Evolutionary conservation across 2,797 vertebrate genomes (phyloP), one percentile per base, ranked within the genome.

Genomic region (Poeciliopsis turneri): DNA sequence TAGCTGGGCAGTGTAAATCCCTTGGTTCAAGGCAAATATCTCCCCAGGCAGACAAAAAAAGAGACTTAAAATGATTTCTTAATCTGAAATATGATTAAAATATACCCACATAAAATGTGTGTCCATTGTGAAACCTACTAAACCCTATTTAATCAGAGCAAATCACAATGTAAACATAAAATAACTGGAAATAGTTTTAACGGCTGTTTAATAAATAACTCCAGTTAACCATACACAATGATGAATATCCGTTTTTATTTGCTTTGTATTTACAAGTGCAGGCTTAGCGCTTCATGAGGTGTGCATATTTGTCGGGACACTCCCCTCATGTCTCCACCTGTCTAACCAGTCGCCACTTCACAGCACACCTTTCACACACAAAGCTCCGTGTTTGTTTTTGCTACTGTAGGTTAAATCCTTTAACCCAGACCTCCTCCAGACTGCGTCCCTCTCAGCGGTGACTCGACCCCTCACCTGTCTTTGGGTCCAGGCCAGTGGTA

Each of bases 401-500:
- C 87, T 85, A 82, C 86, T 86, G 82, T 82, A 70, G 78, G 82
- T 82, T 89, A 86, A 85, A 78, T 89, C 84, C 88, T 86, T 88
- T 87, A 87, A 82, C 84, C 86, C 74, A 77, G 82, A 88, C 73
- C 88, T 91, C 80, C 75, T n/a, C 80, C 87, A 81, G 90, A 78
- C 87, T 72, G 36, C 2, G 30, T 76, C 73, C 72, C 49, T 78
- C 73, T 83, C 75, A 53, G 82, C 20, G 47, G 76, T 84, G 89
- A 89, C 84, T 84, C 57, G 84, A 84, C 87, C 87, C 79, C 83
- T 90, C 92, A 93, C 93, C 93, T 94, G 91, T 55, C 85, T 70
- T 70, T 88, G 76, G 84, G 81, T 84, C 83, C 57, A 90, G 92
- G 90, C 84, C 53, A 41, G 85, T 33, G 86, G 87, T 89, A 88